phyloP scores from a whole-genome alignment of 2,113 vertebrate species.

The Plectropomus leopardus region DNA sequence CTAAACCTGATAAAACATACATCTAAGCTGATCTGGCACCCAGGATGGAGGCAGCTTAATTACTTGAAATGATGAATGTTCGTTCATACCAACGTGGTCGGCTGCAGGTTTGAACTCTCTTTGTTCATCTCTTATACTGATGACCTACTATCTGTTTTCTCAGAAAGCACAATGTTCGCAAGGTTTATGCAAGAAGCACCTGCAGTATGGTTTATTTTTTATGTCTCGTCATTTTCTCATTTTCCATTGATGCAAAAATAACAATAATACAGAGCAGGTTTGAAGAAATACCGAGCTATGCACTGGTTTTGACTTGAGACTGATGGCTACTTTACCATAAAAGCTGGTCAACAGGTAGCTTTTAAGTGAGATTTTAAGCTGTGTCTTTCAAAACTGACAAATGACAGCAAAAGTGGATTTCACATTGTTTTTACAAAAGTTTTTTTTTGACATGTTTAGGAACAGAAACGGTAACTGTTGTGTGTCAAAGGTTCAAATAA shows the following conservation, averaged over 20 bases:
- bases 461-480: not conserved
- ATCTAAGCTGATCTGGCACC: slow-evolving; percentile 20
- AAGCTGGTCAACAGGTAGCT: not conserved
- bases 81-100: not conserved
- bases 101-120: not conserved
- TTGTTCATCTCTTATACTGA: slow-evolving; percentile 18
- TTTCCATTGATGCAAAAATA: not conserved
- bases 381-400: not conserved
- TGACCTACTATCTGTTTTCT: not conserved
- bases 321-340: not conserved
- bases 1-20: slow-evolving; percentile 39
- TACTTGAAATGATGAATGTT: slow-evolving; percentile 18
- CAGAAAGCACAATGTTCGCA: not conserved
- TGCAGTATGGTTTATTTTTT: not conserved
- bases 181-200: not conserved
- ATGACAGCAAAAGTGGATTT: too few relatives aligned
- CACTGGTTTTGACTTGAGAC: not conserved
- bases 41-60: not conserved
- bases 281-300: not conserved
- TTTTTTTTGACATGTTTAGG: not conserved
- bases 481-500: not conserved
- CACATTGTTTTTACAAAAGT: too few relatives aligned
- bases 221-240: not conserved
- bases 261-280: not conserved
- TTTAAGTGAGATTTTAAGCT: not conserved